Evolutionary conservation across 2,888 invertebrate genomes (phyloP).

Genomic region (Rhamphomyia laevipes): DNA sequence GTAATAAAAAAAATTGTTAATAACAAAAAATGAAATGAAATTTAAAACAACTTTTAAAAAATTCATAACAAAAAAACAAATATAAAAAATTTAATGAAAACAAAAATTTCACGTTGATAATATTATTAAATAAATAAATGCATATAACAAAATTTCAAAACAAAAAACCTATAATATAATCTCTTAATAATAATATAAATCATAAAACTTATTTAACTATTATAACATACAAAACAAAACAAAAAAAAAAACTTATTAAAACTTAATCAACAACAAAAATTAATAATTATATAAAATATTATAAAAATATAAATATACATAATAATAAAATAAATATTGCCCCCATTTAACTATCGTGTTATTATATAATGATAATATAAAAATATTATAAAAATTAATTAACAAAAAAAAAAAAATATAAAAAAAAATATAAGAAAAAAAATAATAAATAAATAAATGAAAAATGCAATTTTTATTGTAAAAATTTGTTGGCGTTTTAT

Average conservation of each 20-base stretch:
- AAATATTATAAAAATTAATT: too few relatives aligned
- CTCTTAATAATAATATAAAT: too few relatives aligned
- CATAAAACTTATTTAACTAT: neutral
- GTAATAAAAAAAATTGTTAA: conserved; percentile 9
- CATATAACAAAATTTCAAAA: conserved; percentile 19
- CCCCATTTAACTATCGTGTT: too few relatives aligned
- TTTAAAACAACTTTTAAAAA: neutral
- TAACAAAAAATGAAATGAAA: neutral
- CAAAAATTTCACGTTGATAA: conserved; percentile 4
- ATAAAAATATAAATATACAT: too few relatives aligned
- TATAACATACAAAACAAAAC: conserved; percentile 13
- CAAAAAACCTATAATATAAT: conserved; percentile 7
- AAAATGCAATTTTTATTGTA: too few relatives aligned
- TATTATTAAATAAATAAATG: conserved; percentile 7
- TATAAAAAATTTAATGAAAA: conserved; percentile 1
- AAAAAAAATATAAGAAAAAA: too few relatives aligned
- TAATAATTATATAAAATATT: too few relatives aligned
- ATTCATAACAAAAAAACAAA: neutral
- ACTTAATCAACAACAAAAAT: conserved; percentile 22
- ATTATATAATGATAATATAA: too few relatives aligned
- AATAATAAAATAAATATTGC: too few relatives aligned
- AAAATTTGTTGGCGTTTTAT: too few relatives aligned
- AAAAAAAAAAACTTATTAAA: conserved; percentile 21
- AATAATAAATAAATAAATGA: too few relatives aligned
- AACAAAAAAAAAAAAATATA: too few relatives aligned